Conservation (phyloP, 1,140 invertebrate species). For the Globodera ellingtonae region DNA sequence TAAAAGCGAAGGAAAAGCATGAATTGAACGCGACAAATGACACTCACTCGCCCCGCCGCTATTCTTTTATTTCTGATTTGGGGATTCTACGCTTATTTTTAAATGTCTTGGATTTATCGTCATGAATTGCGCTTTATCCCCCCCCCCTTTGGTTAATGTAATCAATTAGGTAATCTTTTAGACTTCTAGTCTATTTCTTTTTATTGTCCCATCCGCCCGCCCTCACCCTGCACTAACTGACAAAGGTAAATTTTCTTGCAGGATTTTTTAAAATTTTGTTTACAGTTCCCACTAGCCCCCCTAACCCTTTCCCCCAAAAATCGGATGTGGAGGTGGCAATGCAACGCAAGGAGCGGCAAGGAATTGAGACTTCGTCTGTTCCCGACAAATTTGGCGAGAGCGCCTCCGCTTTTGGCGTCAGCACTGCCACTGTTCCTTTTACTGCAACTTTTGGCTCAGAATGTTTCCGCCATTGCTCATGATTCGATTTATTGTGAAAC, state of each 20-base stretch:
- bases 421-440: not conserved
- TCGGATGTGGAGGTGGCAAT: slow-evolving; percentile 8
- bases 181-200: not conserved
- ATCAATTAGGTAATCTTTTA: too few species aligned
- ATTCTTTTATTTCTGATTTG: too few species aligned
- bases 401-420: not conserved
- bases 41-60: too few species aligned
- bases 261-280: not conserved
- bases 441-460: not conserved
- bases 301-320: not conserved
- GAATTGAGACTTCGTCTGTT: not conserved
- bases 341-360: not conserved
- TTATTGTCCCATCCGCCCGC: not conserved
- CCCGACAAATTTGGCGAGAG: not conserved
- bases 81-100: too few species aligned
- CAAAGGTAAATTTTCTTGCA: not conserved
- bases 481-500: slow-evolving; percentile 20
- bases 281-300: not conserved
- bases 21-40: too few species aligned
- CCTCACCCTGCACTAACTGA: slow-evolving; percentile 1
- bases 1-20: too few species aligned
- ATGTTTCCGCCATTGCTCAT: slow-evolving; percentile 15
- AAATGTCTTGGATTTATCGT: too few species aligned
- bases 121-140: too few species aligned
- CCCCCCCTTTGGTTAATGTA: too few species aligned